phyloP scores from a whole-genome alignment of 2,113 vertebrate genomes.

The Silurus meridionalis region DNA sequence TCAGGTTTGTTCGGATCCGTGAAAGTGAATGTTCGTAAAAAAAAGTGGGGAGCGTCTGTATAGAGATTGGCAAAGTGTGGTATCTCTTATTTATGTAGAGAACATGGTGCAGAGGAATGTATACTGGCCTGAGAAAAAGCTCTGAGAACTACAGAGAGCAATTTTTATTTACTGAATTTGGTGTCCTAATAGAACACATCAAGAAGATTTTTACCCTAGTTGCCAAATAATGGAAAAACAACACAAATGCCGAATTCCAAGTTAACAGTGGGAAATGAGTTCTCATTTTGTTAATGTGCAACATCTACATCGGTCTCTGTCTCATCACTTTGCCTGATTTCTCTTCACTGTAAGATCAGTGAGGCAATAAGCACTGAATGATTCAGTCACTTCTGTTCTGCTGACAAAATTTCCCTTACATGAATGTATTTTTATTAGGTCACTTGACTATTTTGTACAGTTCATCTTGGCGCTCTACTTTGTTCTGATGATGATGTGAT shows the following conservation, averaged over 20 bases:
- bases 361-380: not conserved
- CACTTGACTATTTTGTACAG: not conserved
- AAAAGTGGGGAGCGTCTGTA: too few species aligned
- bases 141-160: not conserved
- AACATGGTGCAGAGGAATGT: not conserved
- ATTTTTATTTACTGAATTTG: not conserved
- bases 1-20: too few species aligned
- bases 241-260: not conserved
- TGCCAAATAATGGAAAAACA: too few species aligned
- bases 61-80: too few species aligned
- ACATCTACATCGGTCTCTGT: not conserved
- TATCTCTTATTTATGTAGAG: not conserved
- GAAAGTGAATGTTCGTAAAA: too few species aligned
- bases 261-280: not conserved
- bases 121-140: not conserved
- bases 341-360: not conserved
- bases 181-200: not conserved
- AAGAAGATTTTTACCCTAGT: not conserved
- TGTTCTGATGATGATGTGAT: not conserved
- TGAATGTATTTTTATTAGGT: not conserved
- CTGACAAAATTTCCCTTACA: not conserved
- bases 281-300: not conserved
- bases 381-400: not conserved
- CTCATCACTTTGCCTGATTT: not conserved
- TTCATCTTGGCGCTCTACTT: not conserved